Evolutionary conservation across 2,797 vertebrate species (phyloP), one percentile per base, ranked within the genome.

Genomic region (Crenichthys baileyi): DNA sequence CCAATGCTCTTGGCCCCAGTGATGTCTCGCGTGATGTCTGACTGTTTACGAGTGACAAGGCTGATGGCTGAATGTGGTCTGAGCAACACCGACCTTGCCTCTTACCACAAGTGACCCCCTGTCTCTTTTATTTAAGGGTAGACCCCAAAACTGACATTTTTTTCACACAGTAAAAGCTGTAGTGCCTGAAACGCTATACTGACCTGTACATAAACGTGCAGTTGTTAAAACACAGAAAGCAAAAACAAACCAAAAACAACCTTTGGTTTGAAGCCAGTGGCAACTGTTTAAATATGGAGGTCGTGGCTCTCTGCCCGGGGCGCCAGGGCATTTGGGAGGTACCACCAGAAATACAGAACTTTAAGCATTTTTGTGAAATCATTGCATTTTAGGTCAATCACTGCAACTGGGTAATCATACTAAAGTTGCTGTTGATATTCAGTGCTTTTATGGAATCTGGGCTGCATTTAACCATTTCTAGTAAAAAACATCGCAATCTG

Each of bases 1-100:
- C 82, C 12, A 3, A 71, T 20, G 16, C 48, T 63, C 65, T 53
- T 74, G 75, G 74, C 81, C 61, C 50, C 73, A 29, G 61, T 4
- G 76, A 81, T 78, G 80, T 78, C 83, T 85, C 76, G 58, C 81
- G 72, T 68, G 83, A 78, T 78, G 92, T 48, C 41, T 70, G 67
- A 70, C 67, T 70, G 67, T 92, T 93, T 93, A 91, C 89, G 13
- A 90, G 77, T 89, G 91, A 92, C 89, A 88, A 70, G 78, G 79
- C 84, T 87, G 89, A 87, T 26, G 75, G 92, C 89, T 85, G 78
- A 82, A 91, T 89, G 79, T 74, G 79, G 89, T 70, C 86, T 79
- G 87, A 93, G 81, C 80, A 75, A 79, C 55, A 0, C 31, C 83
- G 94, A 95, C 95, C 94, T 96, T 96, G 95, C 94, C 94, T 88